Base-by-base conservation (phyloP, 2,888 invertebrate species). In the Parnassius glacialis region DNA sequence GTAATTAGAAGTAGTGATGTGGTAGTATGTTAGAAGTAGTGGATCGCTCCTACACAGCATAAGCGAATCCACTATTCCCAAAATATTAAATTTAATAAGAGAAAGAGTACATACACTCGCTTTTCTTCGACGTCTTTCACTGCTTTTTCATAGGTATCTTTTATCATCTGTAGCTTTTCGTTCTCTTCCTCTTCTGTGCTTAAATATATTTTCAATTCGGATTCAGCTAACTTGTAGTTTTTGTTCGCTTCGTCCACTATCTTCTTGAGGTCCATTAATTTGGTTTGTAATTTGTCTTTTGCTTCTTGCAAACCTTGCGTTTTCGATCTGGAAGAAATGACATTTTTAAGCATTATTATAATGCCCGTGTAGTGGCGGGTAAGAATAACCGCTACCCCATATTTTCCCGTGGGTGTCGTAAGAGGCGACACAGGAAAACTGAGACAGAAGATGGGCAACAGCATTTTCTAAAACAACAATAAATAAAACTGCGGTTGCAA, bases 121-220 rank as follows among this genome's bases (percentile, higher is more conserved):
- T 94, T 89, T 44, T 84, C 83, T 9, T 90, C 81, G 53, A 95
- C 83, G 69, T 94, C 93, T 3, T 68, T 69, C 0, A 77, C 73
- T 12, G 92, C 83, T 10, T 86, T 84, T 2, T 91, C 92, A 47
- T 88, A 81, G 0, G 88, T 84, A n/a, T 85, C 87, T 60, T 90
- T 88, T 48, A 95, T 80, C 52, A 94, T 93, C 55, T 93, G 90
- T 51, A 96, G 79, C 70, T 95, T 95, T 12, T 90, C 89, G n/a
- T 90, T 92, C 74, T 96, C 96, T 1, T 80, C 84, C 11, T 81
- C 74, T 83, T 95, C 93, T 65, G 93, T 92, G 82, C 94, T 90
- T 75, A 95, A 81, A 67, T 95, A 96, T 56, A 97, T 92, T 77
- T 96, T 95, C 11, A 98, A 85, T 79, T 97, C 95, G 0, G 96